Evolutionary conservation across 30 jellyfish, hydroid and myxozoan genomes (phyloP), one percentile per base, ranked within the genome.

Genomic region (Hydractinia symbiolongicarpus): DNA sequence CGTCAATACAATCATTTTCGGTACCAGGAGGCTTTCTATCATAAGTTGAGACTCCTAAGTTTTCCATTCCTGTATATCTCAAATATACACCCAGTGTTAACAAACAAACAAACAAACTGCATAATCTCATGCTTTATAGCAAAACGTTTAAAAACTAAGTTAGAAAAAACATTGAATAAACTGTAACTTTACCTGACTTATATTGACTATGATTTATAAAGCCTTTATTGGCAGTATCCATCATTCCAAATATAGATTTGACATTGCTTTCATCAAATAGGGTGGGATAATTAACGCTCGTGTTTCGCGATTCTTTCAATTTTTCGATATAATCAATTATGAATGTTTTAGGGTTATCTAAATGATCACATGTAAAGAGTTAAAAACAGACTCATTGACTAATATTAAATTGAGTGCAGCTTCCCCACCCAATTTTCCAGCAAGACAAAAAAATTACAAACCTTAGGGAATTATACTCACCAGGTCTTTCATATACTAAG

Each of bases 161-260:
- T 30, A 30, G 44, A 30, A 30, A 30, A 30, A 30, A 30, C 44
- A 30, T 30, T 30, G 44, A 30, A 30, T 30, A 30, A 30, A 0
- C 44, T 30, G n/a, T n/a, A n/a, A n/a, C n/a, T n/a, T 5, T 89
- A 86, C 97, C 97, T 79, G 88, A 72, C 66, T 81, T 81, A 61
- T 90, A 90, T 70, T 90, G 89, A 21, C 81, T 75, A 81, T 81
- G 85, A 15, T 89, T 69, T 19, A 90, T 86, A 52, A 58, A 77
- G 10, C 97, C 97, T 78, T 85, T 86, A 5, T 88, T 77, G 54
- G 94, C 89, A 21, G 95, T 90, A 73, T 90, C 97, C 79, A 85
- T 79, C 19, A 90, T 90, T 49, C 97, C 95, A 86, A 81, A 90
- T 52, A 90, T 50, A 6, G 97, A 85, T 15, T 61, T 11, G 15